Conservation (phyloP, 2,113 vertebrate genomes). For the Ptyas mucosa region DNA sequence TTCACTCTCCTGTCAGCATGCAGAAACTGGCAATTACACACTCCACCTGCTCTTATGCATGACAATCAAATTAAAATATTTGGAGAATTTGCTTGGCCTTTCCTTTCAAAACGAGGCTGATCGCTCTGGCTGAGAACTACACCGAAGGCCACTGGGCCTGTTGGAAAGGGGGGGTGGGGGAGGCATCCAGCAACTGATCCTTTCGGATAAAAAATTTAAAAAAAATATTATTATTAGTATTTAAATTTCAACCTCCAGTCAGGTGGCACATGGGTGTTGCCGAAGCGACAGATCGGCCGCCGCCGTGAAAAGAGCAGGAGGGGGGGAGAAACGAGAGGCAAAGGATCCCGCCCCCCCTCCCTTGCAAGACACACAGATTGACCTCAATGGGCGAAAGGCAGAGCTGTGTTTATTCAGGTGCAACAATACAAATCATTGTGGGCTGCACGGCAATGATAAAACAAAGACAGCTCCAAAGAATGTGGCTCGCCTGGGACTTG, state of each 20-base stretch:
- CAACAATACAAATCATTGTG: conserved; percentile 80
- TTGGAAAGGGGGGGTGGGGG: too few species aligned
- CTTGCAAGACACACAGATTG: conserved; percentile 56
- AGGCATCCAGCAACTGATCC: conserved; percentile 57
- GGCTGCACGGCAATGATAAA: conserved; percentile 78
- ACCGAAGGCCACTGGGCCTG: conserved; percentile 46
- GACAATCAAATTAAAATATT: conserved; percentile 76
- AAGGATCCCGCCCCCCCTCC: conserved; percentile 34
- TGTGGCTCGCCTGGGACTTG: conserved; percentile 73
- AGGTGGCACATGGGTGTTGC: conserved; percentile 34
- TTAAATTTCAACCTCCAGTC: conserved; percentile 46
- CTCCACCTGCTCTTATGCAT: conserved; percentile 72
- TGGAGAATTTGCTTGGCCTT: conserved; percentile 70
- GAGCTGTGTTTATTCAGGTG: conserved; percentile 92
- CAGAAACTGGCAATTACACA: conserved; percentile 55
- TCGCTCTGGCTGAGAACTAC: conserved; percentile 57
- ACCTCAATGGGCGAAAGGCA: conserved; percentile 75
- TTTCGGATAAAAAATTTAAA: conserved; percentile 57
- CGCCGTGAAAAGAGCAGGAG: conserved; percentile 38
- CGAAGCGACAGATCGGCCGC: conserved; percentile 36
- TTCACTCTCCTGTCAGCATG: conserved; percentile 39
- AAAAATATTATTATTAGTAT: conserved; percentile 53
- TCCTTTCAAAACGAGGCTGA: conserved; percentile 51
- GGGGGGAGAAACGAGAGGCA: conserved; percentile 21
- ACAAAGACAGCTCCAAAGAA: conserved; percentile 86